Percentiles rank a stretch among this genome's conserved stretches.
Conservation (phyloP, 2,888 invertebrate species). For the Chromoteleia sp. region DNA sequence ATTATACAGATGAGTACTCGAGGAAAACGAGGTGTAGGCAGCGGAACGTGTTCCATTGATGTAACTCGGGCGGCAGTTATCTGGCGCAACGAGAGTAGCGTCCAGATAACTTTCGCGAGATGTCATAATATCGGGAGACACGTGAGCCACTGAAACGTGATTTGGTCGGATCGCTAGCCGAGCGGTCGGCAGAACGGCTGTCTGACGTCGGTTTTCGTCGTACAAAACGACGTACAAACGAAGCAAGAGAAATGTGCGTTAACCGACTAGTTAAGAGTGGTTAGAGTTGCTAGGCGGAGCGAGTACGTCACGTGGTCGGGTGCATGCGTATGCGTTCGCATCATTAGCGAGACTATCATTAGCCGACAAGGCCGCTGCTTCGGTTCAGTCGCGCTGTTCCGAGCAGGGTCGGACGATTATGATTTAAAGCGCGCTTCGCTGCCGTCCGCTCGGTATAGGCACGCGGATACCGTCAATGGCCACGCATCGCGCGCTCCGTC, state of each 20-base stretch:
- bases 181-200: constrained; percentile 28
- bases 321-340: constrained; percentile 79
- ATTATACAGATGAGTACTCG: too few species aligned
- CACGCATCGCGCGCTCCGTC: too few species aligned
- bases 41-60: too few species aligned
- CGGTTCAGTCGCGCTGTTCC: constrained; percentile 67
- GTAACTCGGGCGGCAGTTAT: too few species aligned
- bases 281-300: constrained; percentile 77
- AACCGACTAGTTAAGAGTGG: constrained; percentile 68
- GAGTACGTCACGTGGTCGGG: constrained; percentile 70
- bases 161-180: constrained; percentile 27
- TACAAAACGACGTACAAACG: constrained; percentile 52
- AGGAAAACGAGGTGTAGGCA: too few species aligned
- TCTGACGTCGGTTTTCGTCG: constrained; percentile 64
- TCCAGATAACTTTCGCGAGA: neutral
- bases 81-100: too few species aligned
- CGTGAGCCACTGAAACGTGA: constrained; percentile 53
- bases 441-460: too few species aligned
- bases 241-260: constrained; percentile 67
- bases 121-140: constrained; percentile 37
- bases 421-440: constrained; percentile 12
- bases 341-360: constrained; percentile 84
- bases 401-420: constrained; percentile 77
- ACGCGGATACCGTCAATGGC: too few species aligned
- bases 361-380: constrained; percentile 82